A percentile compares a stretch with the other conserved stretches of the same genome.
Conservation (phyloP, 2,797 vertebrate species). For the Sebastiscus albofasciatus region DNA sequence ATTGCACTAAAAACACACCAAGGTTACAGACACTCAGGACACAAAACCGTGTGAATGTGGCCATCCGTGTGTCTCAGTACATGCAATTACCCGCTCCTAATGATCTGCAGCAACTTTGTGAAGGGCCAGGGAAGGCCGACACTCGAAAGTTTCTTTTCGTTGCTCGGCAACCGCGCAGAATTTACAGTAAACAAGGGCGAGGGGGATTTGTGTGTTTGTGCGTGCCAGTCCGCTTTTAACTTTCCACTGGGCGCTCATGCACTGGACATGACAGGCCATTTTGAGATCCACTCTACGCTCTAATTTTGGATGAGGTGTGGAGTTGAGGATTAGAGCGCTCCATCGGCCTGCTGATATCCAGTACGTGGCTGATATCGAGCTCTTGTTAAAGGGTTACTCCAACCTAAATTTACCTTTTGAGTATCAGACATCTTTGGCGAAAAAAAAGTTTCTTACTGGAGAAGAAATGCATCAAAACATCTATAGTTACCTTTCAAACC, state of each 20-base stretch:
- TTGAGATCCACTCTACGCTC: conserved; percentile 57
- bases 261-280: conserved; percentile 28
- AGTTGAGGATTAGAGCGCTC: neutral
- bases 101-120: conserved; percentile 10
- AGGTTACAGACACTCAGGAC: conserved; percentile 21
- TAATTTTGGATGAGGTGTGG: conserved; percentile 64
- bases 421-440: no score
- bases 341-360: neutral
- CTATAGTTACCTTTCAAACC: neutral
- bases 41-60: neutral
- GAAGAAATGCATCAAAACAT: neutral
- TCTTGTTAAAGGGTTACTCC: neutral
- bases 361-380: neutral
- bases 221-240: conserved; percentile 54
- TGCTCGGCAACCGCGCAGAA: conserved; percentile 46
- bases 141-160: conserved; percentile 17
- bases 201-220: conserved; percentile 27
- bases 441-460: no score
- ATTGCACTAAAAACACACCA: conserved; percentile 15
- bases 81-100: neutral
- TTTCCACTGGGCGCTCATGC: conserved; percentile 39
- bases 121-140: neutral
- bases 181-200: conserved; percentile 49
- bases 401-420: neutral
- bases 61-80: neutral